These are phyloP conservation scores for Esperia sulphurella DNA, from an alignment of 2,888 invertebrate species.

Conservation along the genomic window DNA sequence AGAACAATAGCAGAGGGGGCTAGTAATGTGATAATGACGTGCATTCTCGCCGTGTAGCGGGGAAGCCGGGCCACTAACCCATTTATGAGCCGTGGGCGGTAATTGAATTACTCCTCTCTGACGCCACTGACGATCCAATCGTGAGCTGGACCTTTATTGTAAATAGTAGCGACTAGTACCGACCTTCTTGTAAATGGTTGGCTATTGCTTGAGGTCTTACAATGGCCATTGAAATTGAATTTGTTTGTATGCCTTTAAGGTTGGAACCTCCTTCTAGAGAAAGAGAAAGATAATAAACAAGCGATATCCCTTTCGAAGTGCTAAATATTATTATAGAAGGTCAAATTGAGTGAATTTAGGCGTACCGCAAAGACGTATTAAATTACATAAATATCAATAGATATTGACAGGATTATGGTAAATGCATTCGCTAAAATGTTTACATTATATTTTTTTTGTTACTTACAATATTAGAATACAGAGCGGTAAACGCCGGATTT, in stretches of 20 bases:
- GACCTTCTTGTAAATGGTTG: not conserved
- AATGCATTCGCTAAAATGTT: no score
- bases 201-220: not conserved
- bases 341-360: constrained; percentile 3
- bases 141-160: not conserved
- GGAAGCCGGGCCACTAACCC: constrained; percentile 62
- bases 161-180: not conserved
- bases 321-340: not conserved
- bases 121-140: constrained; percentile 21
- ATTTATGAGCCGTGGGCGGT: constrained; percentile 52
- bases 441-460: no score
- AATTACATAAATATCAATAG: not conserved
- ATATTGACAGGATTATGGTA: not conserved
- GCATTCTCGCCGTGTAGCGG: constrained; percentile 26
- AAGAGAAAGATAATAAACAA: not conserved
- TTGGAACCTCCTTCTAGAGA: not conserved
- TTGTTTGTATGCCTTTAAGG: not conserved
- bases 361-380: not conserved
- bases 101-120: constrained; percentile 51
- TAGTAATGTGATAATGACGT: constrained; percentile 41
- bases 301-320: not conserved
- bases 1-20: not conserved
- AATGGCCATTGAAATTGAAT: constrained; percentile 8
- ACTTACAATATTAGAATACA: not conserved
- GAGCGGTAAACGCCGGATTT: not conserved